Conservation (phyloP, 2,797 vertebrate genomes). For the Poeciliopsis infans region DNA sequence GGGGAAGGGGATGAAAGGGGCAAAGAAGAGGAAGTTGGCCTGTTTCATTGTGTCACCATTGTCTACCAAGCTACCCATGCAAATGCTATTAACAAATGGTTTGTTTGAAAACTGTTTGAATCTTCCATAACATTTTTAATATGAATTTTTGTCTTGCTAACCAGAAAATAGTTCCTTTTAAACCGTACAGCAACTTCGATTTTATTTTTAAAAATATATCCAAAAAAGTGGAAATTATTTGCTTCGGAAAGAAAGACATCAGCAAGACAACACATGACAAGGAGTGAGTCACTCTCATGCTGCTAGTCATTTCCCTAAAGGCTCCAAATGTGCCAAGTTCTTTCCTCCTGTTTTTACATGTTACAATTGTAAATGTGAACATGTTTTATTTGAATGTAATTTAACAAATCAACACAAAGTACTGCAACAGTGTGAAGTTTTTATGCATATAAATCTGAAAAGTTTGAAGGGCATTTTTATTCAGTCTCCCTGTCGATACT, state of each 20-base stretch:
- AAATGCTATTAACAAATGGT: background rate
- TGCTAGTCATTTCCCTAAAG: conserved; percentile 62
- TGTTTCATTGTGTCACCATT: conserved; percentile 32
- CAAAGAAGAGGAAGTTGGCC: conserved; percentile 60
- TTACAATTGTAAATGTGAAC: background rate
- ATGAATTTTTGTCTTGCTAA: background rate
- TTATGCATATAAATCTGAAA: background rate
- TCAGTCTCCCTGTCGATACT: background rate
- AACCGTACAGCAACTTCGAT: background rate
- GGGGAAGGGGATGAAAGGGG: conserved; percentile 26
- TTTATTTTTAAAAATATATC: background rate
- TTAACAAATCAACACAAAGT: background rate
- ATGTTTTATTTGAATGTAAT: background rate
- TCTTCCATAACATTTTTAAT: background rate
- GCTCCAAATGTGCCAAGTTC: conserved; percentile 25
- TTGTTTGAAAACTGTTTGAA: background rate
- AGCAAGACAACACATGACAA: conserved; percentile 69
- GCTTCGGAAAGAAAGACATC: conserved; percentile 55
- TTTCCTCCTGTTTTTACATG: conserved; percentile 4
- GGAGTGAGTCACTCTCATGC: conserved; percentile 72
- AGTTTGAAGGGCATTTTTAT: background rate
- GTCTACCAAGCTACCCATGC: background rate
- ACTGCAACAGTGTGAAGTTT: background rate
- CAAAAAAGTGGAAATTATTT: conserved; percentile 11
- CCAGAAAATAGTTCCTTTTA: background rate